Conservation (phyloP, 2,113 vertebrate genomes). For the Scomber colias region DNA sequence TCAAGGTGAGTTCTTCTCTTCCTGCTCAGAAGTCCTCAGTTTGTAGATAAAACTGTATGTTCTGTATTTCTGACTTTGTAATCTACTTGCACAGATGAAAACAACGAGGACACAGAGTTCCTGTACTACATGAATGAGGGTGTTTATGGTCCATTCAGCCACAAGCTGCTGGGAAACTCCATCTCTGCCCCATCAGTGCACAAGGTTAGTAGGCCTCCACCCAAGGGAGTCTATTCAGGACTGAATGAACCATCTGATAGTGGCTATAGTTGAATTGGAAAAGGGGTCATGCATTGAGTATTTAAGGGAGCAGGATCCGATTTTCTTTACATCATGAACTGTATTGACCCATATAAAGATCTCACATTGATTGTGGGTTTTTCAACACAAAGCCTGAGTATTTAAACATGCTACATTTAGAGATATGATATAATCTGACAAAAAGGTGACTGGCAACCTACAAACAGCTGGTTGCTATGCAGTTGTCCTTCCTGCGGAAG, state of each 20-base stretch:
- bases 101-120: constrained; percentile 89
- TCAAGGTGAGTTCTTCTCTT: constrained; percentile 82
- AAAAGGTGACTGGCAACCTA: not conserved
- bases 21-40: not conserved
- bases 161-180: constrained; percentile 89
- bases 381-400: not conserved
- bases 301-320: not conserved
- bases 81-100: constrained; percentile 83
- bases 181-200: constrained; percentile 87
- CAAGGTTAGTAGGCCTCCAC: constrained; percentile 87
- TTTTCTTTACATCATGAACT: not conserved
- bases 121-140: constrained; percentile 97
- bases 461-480: not conserved
- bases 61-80: constrained; percentile 14
- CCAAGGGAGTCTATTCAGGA: constrained; percentile 22
- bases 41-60: not conserved
- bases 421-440: not conserved
- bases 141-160: constrained; percentile 96
- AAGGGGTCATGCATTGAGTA: constrained; percentile 21
- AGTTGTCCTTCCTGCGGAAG: too few relatives aligned
- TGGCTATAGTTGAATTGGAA: not conserved
- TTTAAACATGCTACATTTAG: not conserved
- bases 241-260: constrained; percentile 39
- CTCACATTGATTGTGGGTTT: not conserved
- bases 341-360: not conserved